These are phyloP conservation scores for Paracyprichromis sp. DNA, from an alignment of 2,113 vertebrate species.

Conservation along the genomic window DNA sequence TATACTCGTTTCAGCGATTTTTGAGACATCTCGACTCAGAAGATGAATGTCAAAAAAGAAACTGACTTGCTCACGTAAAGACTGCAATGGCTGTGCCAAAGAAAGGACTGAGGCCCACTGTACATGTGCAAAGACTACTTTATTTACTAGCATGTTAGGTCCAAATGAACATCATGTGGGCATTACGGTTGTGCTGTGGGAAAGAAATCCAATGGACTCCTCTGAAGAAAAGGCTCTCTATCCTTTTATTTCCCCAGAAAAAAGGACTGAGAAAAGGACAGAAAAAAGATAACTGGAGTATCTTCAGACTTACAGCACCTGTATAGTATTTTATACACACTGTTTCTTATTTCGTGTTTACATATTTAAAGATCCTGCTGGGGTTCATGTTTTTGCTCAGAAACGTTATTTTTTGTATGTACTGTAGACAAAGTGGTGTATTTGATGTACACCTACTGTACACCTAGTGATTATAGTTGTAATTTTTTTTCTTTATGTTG, in stretches of 20 bases:
- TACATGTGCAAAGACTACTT: background rate
- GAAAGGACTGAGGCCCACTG: background rate
- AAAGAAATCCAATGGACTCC: background rate
- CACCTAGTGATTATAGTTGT: constrained; percentile 5
- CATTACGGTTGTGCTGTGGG: background rate
- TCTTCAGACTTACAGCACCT: background rate
- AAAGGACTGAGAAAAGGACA: background rate
- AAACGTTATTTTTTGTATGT: constrained; percentile 26
- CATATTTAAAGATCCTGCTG: constrained; percentile 8
- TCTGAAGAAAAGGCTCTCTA: background rate
- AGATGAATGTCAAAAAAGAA: background rate
- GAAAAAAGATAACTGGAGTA: background rate
- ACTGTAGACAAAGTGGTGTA: constrained; percentile 12
- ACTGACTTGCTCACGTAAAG: accelerated
- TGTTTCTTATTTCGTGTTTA: constrained; percentile 43
- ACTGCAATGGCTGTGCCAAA: background rate
- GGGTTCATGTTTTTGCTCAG: constrained; percentile 23
- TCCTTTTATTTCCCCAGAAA: background rate
- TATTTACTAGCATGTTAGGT: background rate
- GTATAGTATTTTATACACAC: constrained; percentile 41
- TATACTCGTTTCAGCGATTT: background rate
- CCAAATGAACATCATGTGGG: background rate
- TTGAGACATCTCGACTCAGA: background rate
- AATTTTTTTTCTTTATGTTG: constrained; percentile 9
- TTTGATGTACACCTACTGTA: constrained; percentile 11